Evolutionary conservation across 2,113 vertebrate genomes (phyloP).

Genomic region (Orientallactaga bullata): DNA sequence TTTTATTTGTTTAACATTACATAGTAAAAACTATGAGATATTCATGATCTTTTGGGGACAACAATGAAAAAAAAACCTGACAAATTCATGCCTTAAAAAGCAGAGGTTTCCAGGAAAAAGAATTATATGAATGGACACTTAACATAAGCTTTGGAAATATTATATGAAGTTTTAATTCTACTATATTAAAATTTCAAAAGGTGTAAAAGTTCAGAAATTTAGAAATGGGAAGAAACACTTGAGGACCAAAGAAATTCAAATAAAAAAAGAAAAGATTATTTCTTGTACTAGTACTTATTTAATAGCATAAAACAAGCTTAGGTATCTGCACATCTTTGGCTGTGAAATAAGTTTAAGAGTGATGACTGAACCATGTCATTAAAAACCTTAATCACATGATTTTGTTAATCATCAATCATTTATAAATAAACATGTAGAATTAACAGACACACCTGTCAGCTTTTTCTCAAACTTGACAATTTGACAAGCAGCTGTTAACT

Average conservation of each 20-base stretch:
- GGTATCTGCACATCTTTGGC: not conserved
- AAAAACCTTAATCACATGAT: not conserved
- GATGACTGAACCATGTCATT: not conserved
- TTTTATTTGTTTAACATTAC: not conserved
- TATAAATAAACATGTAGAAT: not conserved
- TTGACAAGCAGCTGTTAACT: not conserved
- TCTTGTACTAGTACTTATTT: not conserved
- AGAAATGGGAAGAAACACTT: not conserved
- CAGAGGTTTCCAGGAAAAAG: not conserved
- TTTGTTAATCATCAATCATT: not conserved
- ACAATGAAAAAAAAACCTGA: not conserved
- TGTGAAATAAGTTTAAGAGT: not conserved
- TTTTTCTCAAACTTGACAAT: not conserved
- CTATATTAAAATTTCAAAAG: conserved; percentile 1
- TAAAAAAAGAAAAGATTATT: not conserved
- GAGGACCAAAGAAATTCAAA: not conserved
- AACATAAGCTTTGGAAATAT: not conserved
- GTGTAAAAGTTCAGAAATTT: not conserved
- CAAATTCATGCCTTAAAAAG: not conserved
- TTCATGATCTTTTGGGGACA: not conserved
- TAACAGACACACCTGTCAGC: not conserved
- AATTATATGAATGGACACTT: not conserved
- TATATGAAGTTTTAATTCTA: not conserved
- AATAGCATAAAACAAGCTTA: not conserved
- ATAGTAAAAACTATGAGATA: not conserved